Evolutionary conservation across 2,797 vertebrate species (phyloP), one percentile per base, ranked within the genome.

Genomic region (Cichlasoma orientale): DNA sequence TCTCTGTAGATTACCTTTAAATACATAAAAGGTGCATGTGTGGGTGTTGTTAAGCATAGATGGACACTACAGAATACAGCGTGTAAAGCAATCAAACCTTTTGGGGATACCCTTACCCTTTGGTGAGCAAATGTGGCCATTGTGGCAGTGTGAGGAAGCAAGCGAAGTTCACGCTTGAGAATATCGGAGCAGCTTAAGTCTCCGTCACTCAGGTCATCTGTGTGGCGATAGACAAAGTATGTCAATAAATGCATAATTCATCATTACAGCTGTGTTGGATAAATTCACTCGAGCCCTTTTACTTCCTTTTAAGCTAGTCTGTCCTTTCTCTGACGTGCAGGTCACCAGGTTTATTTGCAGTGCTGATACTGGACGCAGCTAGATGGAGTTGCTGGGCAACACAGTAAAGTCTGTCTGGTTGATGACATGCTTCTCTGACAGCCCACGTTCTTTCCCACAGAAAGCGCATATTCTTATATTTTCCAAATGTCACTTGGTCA

Each of bases 371-470:
- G 87, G 90, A 92, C 82, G 53, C 77, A 78, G 80, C 75, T 70
- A 79, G 69, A 86, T 78, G 72, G 83, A 82, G 89, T 94, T 90
- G 84, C 91, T 77, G 83, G 77, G 92, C 81, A 93, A 92, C 89
- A 93, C 79, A 87, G 71, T 83, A 89, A 84, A 73, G 79, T 90
- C 88, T 74, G 87, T 92, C 93, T 91, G 88, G 85, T 88, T 82
- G 90, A 93, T 85, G 90, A 86, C 94, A 94, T 94, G 92, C 70
- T 93, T 95, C 75, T 89, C 91, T 93, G 89, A 93, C 87, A 92
- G 90, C 74, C 75, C 72, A 74, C 79, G 87, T 91, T 91, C 88
- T 94, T 95, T 95, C 95, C 95, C 95, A 96, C 94, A 94, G 92
- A 94, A 92, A 90, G 80, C 73, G 33, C 82, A 88, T 91, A 88